phyloP scores from a whole-genome alignment of 2,797 vertebrate species.

The Sparus aurata region DNA sequence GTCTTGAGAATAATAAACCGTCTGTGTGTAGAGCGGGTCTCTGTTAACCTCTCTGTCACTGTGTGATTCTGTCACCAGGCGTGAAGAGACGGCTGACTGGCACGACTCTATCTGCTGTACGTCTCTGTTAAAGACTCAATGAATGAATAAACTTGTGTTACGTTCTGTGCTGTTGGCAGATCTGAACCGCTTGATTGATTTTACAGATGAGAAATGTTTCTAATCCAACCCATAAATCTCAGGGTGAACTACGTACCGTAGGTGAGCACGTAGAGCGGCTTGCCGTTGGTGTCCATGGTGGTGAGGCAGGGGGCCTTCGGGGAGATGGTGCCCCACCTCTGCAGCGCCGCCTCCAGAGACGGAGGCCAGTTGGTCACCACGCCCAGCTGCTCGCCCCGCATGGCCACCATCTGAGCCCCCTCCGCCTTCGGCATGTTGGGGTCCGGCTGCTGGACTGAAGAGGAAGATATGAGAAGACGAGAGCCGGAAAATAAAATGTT shows the following conservation, averaged over 20 bases:
- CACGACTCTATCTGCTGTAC: no score
- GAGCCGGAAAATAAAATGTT: no score
- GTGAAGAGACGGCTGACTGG: no score
- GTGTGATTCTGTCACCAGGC: no score
- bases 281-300: constrained; percentile 98
- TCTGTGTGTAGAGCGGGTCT: no score
- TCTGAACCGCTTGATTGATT: no score
- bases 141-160: no score
- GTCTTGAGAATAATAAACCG: no score
- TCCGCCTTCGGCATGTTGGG: constrained; percentile 97
- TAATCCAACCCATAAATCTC: not conserved
- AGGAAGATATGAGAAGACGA: not conserved
- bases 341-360: constrained; percentile 95
- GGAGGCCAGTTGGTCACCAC: constrained; percentile 98
- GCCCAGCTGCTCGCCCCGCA: constrained; percentile 93
- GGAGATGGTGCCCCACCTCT: constrained; percentile 98
- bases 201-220: not conserved
- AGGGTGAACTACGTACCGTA: constrained; percentile 85
- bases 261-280: constrained; percentile 95
- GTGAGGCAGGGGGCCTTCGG: constrained; percentile 97
- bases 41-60: no score
- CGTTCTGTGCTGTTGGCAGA: no score
- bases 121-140: no score
- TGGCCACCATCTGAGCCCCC: constrained; percentile 94
- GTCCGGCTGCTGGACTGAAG: constrained; percentile 96